Percentiles rank a stretch among this genome's conserved stretches.
Evolutionary conservation across 2,888 invertebrate species (phyloP).

Genomic region (Machimus atricapillus): DNA sequence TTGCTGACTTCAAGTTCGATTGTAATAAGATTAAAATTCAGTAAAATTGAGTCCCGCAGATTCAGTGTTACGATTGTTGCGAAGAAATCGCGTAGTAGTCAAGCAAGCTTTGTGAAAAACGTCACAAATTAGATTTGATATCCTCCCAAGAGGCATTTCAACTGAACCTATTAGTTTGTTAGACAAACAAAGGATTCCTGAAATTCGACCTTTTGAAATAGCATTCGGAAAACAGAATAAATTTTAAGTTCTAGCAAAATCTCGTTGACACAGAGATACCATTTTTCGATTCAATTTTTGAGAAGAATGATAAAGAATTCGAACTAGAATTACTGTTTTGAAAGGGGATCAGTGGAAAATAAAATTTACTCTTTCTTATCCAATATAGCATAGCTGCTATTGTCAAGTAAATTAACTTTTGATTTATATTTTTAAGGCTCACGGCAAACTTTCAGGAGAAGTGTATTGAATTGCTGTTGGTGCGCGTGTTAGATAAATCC

Average conservation of each 20-base stretch:
- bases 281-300: background rate
- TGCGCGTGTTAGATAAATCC: too few species aligned
- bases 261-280: background rate
- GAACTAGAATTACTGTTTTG: background rate
- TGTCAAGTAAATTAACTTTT: background rate
- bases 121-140: background rate
- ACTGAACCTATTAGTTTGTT: background rate
- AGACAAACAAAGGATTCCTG: background rate
- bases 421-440: background rate
- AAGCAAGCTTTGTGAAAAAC: background rate
- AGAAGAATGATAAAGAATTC: background rate
- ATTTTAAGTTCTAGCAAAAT: background rate
- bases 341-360: background rate
- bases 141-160: background rate
- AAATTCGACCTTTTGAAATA: background rate
- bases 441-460: too few species aligned
- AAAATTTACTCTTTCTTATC: background rate
- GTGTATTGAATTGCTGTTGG: too few species aligned
- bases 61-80: background rate
- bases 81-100: background rate
- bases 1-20: too few species aligned
- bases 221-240: background rate
- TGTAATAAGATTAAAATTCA: too few species aligned
- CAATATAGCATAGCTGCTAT: background rate
- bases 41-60: too few species aligned